These are phyloP conservation scores for Scaptomyza polygonia DNA, from an alignment of 2,888 invertebrate genomes.

Conservation along the genomic window DNA sequence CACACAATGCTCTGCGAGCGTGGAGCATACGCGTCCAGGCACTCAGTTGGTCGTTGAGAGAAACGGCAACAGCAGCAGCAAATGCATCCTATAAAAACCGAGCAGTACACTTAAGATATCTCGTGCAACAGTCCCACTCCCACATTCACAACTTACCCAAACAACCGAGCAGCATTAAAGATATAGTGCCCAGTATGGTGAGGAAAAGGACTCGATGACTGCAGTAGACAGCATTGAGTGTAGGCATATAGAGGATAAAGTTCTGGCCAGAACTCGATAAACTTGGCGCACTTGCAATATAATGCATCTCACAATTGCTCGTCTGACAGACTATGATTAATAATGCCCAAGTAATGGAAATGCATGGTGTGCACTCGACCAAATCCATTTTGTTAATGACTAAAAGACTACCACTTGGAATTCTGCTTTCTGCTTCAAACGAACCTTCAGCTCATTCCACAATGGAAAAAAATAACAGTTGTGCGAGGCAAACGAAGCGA, in stretches of 20 bases:
- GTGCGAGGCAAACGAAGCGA: constrained; percentile 10
- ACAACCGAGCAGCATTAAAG: constrained; percentile 41
- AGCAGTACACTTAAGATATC: background rate
- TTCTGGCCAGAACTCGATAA: constrained; percentile 4
- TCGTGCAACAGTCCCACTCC: background rate
- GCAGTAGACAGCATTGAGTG: constrained; percentile 16
- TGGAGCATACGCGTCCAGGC: constrained; percentile 61
- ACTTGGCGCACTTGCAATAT: background rate
- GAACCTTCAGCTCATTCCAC: background rate
- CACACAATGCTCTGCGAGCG: constrained; percentile 70
- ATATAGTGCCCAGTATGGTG: constrained; percentile 28
- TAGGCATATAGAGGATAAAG: constrained; percentile 7
- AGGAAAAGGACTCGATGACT: constrained; percentile 39
- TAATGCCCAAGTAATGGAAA: constrained; percentile 48
- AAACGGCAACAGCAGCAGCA: constrained; percentile 41
- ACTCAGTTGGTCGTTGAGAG: constrained; percentile 9
- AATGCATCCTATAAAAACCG: constrained; percentile 44
- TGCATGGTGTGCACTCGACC: constrained; percentile 51
- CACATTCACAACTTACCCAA: constrained; percentile 44
- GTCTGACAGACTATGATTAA: constrained; percentile 49
- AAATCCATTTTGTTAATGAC: constrained; percentile 72
- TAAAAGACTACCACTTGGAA: background rate
- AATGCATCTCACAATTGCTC: constrained; percentile 15
- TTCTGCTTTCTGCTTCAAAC: background rate
- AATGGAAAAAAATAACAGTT: constrained; percentile 48